These are phyloP conservation scores for Microdon myrmicae DNA, from an alignment of 2,888 invertebrate species.

Conservation along the genomic window DNA sequence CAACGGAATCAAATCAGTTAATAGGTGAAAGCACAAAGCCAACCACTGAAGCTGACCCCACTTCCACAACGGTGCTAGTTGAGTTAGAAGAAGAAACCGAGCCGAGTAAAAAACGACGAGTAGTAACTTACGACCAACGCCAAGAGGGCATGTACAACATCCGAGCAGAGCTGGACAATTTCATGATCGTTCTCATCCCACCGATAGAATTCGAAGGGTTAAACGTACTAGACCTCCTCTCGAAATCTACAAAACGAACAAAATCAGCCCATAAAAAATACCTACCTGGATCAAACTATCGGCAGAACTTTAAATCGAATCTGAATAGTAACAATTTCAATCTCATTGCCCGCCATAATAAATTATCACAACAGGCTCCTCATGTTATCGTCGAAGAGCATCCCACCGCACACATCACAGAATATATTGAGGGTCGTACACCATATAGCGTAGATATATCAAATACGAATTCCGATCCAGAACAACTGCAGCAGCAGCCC, in stretches of 20 bases:
- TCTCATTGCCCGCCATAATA: conserved; percentile 32
- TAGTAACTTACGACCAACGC: conserved; percentile 71
- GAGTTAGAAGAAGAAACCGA: conserved; percentile 20
- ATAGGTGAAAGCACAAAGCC: conserved; percentile 28
- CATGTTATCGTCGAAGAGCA: conserved; percentile 36
- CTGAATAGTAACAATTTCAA: conserved; percentile 29
- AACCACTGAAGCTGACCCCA: conserved; percentile 16
- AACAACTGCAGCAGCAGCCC: conserved; percentile 53
- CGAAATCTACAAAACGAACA: conserved; percentile 58
- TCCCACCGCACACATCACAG: conserved; percentile 53
- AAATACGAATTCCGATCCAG: conserved; percentile 55
- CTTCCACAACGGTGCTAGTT: background rate
- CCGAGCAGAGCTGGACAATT: conserved; percentile 78
- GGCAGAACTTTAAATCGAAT: conserved; percentile 48
- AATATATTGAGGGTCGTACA: conserved; percentile 75
- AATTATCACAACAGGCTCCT: conserved; percentile 15
- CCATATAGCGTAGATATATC: conserved; percentile 77
- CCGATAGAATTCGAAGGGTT: conserved; percentile 63
- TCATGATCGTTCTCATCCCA: conserved; percentile 75
- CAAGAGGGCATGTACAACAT: conserved; percentile 82
- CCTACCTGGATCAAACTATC: conserved; percentile 33
- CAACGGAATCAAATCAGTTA: conserved; percentile 20
- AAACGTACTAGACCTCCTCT: conserved; percentile 59
- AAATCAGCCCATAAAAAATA: conserved; percentile 44
- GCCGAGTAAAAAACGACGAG: conserved; percentile 54